Base-by-base conservation (phyloP, 2,113 vertebrate species). In the Pao palembangensis region DNA sequence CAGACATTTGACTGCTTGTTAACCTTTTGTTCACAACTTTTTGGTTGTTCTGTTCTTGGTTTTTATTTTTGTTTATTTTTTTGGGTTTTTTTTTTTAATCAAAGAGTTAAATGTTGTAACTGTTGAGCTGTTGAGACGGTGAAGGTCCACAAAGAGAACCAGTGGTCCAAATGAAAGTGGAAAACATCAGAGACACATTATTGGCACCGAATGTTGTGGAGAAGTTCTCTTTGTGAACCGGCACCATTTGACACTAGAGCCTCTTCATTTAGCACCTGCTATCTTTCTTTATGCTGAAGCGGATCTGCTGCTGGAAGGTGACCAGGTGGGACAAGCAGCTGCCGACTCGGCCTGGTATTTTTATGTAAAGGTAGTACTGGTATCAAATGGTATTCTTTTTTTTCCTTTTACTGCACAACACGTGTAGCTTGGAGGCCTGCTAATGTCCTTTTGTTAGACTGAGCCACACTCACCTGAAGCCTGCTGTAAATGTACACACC, bases 241-340 rank as follows among this genome's bases (percentile, higher is more conserved):
- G 89, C 93, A 88, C 93, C 92, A 68, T 83, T 91, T 90, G 82
- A 76, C 85, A 88, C 76, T 91, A 93, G 92, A 93, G 92, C 89
- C 60, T 86, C 92, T 93, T 91, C 91, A 98, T 98, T 94, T 96
- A 97, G 96, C 93, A 91, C 92, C 94, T 92, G 94, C 94, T 93
- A 95, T 98, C 94, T 91, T 96, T 94, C 92, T 98, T 96, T 96
- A 95, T 98, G 94, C 96, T 97, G 92, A 97, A 98, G 96, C 97
- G 96, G 94, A 97, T 93, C 94, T 94, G 91, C 94, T 94, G 92
- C 92, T 93, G 94, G 94, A 87, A 93, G 92, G 92, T 87, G 95
- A 96, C 94, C 95, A 96, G 91, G 90, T 94, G 92, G 95, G 94
- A 97, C 94, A 94, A 92, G 94, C 94, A 92, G 92, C 94, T 93